Base-by-base conservation (phyloP, 2,888 invertebrate species). In the Zhuqinia jingwanae region DNA sequence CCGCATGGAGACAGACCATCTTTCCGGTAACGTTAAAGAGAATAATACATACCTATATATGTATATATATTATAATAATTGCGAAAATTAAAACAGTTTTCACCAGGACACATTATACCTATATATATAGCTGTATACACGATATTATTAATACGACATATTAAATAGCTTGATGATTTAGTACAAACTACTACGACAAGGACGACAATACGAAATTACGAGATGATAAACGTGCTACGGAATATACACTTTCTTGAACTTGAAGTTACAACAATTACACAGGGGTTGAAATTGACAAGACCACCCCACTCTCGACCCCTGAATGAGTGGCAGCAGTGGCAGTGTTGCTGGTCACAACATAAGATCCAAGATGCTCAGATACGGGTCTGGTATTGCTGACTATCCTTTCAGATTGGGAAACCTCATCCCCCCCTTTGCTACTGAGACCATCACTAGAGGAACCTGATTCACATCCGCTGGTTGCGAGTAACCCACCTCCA, bases 261-360 rank as follows among this genome's bases (percentile, higher is more conserved):
- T 30, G 47, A 58, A 83, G 70, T 20, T 68, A 50, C 27, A n/a
- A n/a, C n/a, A n/a, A n/a, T n/a, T 84, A 85, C 60, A 87, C 87
- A 0, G 83, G 87, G 27, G 87, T 87, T 17, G 87, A 87, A 75
- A 87, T 87, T 13, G 87, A 87, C 11, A 79, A 84, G 1, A 87
- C 50, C 2, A 75, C 79, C 11, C 70, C 76, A 73, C 47, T 25
- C 15, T 60, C 70, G 5, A 27, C 70, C 11, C 56, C 45, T 1
- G 50, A 17, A 53, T 13, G 58, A 11, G 56, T 79, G 6, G 65
- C 22, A n/a, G 15, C 25, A 15, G 70, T 2, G 6, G 27, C 6
- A 6, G 6, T 58, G 17, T 5, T 27, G 27, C n/a, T 53, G 25
- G 27, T 1, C 27, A 53, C n/a, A 27, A 80, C 22, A 45, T 53